Percentiles rank a stretch among this genome's conserved stretches.
phyloP scores from a whole-genome alignment of 2,797 vertebrate species.

The Zalophus californianus region DNA sequence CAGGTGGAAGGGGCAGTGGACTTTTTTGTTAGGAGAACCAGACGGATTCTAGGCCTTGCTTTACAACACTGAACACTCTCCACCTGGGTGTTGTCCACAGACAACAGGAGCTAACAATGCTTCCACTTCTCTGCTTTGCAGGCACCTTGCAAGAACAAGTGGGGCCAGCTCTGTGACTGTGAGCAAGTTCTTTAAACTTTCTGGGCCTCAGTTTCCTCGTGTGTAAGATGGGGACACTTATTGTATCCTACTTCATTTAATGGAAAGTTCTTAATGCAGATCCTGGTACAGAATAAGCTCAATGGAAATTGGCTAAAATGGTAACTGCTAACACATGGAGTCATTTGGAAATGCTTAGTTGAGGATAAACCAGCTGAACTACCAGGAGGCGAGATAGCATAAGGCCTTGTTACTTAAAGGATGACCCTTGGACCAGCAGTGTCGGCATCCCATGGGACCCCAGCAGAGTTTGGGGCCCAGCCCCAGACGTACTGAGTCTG shows the following conservation, averaged over 20 bases:
- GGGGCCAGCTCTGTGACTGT: not conserved
- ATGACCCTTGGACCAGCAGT: fast-evolving
- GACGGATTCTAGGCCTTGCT: conserved; percentile 9
- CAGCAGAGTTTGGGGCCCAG: not conserved
- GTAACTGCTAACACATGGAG: not conserved
- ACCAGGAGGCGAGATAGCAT: not conserved
- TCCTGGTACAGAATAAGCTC: not conserved
- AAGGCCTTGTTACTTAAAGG: not conserved
- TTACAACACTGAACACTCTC: not conserved
- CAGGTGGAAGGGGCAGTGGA: not conserved
- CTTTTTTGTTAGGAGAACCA: conserved; percentile 40
- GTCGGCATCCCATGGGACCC: fast-evolving
- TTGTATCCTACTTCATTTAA: not conserved
- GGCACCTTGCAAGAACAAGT: not conserved
- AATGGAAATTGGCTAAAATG: not conserved
- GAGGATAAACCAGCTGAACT: not conserved
- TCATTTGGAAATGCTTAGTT: not conserved
- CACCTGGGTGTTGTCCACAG: not conserved
- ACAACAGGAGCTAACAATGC: not conserved
- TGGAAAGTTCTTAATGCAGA: not conserved
- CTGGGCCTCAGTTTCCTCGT: not conserved
- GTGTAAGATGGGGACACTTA: not conserved
- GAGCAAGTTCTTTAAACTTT: not conserved
- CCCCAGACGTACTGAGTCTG: not conserved
- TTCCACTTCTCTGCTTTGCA: not conserved